Percentiles rank a stretch among this genome's conserved stretches.
phyloP scores from a whole-genome alignment of 2,113 vertebrate species.

The Hassar affinis region DNA sequence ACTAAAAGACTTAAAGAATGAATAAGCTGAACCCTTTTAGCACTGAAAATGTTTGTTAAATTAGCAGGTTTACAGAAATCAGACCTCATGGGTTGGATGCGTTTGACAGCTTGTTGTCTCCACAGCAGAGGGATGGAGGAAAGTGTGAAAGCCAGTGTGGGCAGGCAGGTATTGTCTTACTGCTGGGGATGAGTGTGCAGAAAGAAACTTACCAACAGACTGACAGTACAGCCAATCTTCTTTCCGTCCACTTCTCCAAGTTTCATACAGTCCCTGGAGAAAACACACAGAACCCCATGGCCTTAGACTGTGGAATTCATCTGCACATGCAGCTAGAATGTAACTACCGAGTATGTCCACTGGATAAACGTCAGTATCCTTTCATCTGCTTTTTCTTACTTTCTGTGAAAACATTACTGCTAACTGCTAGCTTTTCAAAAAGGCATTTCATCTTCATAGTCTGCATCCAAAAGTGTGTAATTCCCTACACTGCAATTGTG shows the following conservation, averaged over 20 bases:
- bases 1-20: not conserved
- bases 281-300: conserved; percentile 49
- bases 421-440: not conserved
- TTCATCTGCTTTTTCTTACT: too few relatives aligned
- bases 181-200: not conserved
- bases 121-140: not conserved
- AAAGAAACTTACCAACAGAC: conserved; percentile 85
- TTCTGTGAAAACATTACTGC: not conserved
- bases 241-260: conserved; percentile 96
- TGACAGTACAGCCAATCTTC: conserved; percentile 98
- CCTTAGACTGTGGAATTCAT: not conserved
- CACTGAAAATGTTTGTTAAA: not conserved
- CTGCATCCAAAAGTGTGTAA: not conserved
- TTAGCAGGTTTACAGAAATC: not conserved
- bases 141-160: not conserved
- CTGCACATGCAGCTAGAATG: not conserved
- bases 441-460: not conserved
- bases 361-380: too few relatives aligned
- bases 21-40: not conserved
- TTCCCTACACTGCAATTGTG: not conserved
- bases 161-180: conserved; percentile 3
- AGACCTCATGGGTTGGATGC: not conserved
- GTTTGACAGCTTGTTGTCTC: conserved; percentile 20
- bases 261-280: conserved; percentile 93
- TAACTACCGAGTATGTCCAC: not conserved